Conservation (phyloP, 1,140 invertebrate genomes). For the Drosophila sechellia region DNA sequence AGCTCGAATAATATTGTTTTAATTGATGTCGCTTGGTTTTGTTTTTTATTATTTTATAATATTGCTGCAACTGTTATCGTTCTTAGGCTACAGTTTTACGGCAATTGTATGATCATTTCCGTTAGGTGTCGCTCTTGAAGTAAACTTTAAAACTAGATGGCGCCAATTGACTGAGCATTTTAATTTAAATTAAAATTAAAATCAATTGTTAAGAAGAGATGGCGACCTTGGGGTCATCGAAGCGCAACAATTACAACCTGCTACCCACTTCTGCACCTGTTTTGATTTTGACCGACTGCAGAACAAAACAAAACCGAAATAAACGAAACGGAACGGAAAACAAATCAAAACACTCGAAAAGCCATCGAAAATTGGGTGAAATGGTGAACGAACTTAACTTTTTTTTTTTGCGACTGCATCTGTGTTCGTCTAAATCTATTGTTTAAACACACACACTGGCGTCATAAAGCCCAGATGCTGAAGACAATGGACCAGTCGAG, state of each 20-base stretch:
- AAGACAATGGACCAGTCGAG: slow-evolving; percentile 66
- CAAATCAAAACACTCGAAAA: slow-evolving; percentile 39
- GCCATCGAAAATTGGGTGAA: slow-evolving; percentile 72
- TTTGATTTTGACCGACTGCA: neutral
- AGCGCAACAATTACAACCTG: neutral
- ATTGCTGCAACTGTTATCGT: too few relatives aligned
- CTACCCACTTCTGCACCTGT: neutral
- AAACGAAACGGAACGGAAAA: slow-evolving; percentile 32
- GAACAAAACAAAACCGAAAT: slow-evolving; percentile 4
- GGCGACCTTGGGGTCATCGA: slow-evolving; percentile 12
- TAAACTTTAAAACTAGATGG: neutral
- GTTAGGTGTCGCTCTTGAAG: neutral
- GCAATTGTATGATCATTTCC: neutral
- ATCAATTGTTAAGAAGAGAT: neutral
- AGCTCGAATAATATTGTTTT: neutral
- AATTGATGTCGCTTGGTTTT: neutral
- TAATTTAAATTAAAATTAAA: neutral
- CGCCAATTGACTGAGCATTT: neutral
- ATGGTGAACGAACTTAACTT: slow-evolving; percentile 73
- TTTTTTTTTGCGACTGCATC: slow-evolving; percentile 15
- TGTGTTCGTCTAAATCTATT: slow-evolving; percentile 27
- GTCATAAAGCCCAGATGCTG: slow-evolving; percentile 18
- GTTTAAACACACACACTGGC: slow-evolving; percentile 37
- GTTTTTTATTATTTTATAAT: neutral
- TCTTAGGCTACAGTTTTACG: neutral